Evolutionary conservation across 2,888 invertebrate species (phyloP).

Genomic region (Athalia circularis): DNA sequence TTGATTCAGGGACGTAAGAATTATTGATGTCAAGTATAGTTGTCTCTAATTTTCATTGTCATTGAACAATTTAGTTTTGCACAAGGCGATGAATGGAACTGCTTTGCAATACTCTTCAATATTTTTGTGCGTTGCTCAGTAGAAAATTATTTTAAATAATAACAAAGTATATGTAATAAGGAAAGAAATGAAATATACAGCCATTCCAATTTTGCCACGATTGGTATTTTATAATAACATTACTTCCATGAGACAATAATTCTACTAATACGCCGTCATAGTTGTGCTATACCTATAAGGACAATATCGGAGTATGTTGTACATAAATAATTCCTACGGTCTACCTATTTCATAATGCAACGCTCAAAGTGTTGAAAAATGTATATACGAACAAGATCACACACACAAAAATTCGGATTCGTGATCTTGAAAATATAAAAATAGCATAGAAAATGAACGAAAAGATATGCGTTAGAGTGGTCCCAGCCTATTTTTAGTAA

Average conservation of each 20-base stretch:
- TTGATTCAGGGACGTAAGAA: too few relatives aligned
- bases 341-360: conserved; percentile 9
- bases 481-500: conserved; percentile 12
- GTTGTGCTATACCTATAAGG: conserved; percentile 26
- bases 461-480: conserved; percentile 57
- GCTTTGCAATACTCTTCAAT: too few relatives aligned
- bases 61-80: too few relatives aligned
- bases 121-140: too few relatives aligned
- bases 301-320: neutral
- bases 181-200: too few relatives aligned
- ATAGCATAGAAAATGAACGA: conserved; percentile 60
- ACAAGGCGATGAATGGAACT: too few relatives aligned
- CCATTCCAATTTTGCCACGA: neutral
- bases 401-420: neutral
- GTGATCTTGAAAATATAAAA: conserved; percentile 56
- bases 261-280: conserved; percentile 20
- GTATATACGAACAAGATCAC: conserved; percentile 14
- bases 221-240: conserved; percentile 20
- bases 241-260: conserved; percentile 33
- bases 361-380: conserved; percentile 4
- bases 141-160: too few relatives aligned
- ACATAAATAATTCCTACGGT: conserved; percentile 23
- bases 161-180: too few relatives aligned
- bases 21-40: too few relatives aligned
- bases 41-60: too few relatives aligned